phyloP scores from a whole-genome alignment of 2,797 vertebrate genomes.

The Tapera naevia region DNA sequence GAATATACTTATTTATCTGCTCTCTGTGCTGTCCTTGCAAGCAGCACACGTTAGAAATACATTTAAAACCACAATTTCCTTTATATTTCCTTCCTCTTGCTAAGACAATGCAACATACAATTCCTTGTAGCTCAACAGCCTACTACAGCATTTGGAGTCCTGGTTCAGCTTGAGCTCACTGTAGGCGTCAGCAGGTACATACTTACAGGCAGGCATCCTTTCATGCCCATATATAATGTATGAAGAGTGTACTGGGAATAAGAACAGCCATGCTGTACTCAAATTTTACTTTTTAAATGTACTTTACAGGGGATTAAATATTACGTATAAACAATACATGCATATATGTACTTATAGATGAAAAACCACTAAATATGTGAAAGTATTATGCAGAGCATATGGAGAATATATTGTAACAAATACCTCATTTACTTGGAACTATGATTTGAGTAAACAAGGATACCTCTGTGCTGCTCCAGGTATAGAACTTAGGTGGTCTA shows the following conservation, averaged over 20 bases:
- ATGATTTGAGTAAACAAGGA: slow-evolving; percentile 47
- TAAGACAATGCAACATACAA: not conserved
- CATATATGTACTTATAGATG: not conserved
- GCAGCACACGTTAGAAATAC: not conserved
- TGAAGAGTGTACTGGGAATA: not conserved
- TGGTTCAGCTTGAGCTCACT: not conserved
- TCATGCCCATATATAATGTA: not conserved
- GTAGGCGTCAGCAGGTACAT: accelerated
- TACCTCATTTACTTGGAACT: slow-evolving; percentile 35
- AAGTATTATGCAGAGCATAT: not conserved
- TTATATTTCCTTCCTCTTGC: not conserved
- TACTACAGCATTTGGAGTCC: not conserved
- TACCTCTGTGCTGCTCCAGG: slow-evolving; percentile 76
- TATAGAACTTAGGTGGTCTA: slow-evolving; percentile 83
- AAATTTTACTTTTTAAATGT: not conserved
- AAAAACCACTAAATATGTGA: not conserved
- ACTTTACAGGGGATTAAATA: not conserved
- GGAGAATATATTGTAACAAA: not conserved
- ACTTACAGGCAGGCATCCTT: not conserved
- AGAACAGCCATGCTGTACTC: not conserved
- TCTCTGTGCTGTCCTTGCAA: not conserved
- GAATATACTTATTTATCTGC: not conserved
- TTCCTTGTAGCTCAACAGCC: not conserved
- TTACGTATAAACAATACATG: not conserved
- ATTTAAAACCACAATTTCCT: not conserved